phyloP scores from a whole-genome alignment of 2,888 invertebrate species.

The Acleris laterana region DNA sequence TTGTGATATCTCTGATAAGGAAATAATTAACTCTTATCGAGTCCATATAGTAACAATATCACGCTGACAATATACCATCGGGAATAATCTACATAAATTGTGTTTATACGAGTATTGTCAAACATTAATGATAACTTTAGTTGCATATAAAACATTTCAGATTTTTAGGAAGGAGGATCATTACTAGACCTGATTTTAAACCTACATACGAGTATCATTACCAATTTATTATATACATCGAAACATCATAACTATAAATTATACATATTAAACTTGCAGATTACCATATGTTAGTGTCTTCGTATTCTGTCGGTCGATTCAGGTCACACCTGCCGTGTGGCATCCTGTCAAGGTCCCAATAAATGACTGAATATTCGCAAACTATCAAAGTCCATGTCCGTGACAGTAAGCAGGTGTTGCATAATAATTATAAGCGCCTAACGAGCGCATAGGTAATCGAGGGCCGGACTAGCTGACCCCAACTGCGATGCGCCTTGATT shows the following conservation, averaged over 20 bases:
- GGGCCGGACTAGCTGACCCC: constrained; percentile 32
- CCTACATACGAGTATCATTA: too few species aligned
- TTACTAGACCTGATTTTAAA: too few species aligned
- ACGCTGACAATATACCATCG: too few species aligned
- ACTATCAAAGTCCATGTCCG: constrained; percentile 49
- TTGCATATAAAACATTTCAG: too few species aligned
- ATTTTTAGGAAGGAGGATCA: too few species aligned
- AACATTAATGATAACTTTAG: too few species aligned
- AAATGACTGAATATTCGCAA: constrained; percentile 46
- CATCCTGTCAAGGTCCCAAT: constrained; percentile 30
- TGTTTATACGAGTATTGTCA: too few species aligned
- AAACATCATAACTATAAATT: too few species aligned
- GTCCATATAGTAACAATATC: constrained; percentile 6
- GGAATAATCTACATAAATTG: too few species aligned
- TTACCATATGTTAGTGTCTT: neutral
- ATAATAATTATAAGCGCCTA: constrained; percentile 43
- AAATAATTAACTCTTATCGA: constrained; percentile 41
- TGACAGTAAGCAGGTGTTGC: constrained; percentile 54
- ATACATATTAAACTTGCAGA: too few species aligned
- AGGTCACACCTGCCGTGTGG: constrained; percentile 31
- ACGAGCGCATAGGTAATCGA: constrained; percentile 34
- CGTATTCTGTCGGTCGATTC: constrained; percentile 2
- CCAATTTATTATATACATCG: too few species aligned
- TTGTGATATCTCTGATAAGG: constrained; percentile 39
- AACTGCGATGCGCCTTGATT: constrained; percentile 24